Evolutionary conservation across 2,113 vertebrate genomes (phyloP).

Genomic region (Alexandromys fortis): DNA sequence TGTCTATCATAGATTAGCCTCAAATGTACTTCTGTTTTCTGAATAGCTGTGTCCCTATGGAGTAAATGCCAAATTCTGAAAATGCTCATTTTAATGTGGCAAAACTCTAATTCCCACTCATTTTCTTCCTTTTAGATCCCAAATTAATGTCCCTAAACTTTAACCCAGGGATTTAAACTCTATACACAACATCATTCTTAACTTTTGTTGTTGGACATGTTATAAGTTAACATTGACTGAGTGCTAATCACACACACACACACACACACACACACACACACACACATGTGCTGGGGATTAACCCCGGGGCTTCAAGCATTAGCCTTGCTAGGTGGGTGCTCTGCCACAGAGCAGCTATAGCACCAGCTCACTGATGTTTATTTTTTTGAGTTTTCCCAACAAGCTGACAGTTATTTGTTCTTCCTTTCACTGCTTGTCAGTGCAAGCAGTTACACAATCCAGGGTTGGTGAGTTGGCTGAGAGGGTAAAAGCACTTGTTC

Average conservation of each 20-base stretch:
- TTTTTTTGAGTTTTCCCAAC: background rate
- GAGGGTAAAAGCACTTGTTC: background rate
- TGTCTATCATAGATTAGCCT: background rate
- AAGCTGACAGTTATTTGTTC: background rate
- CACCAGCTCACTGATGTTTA: background rate
- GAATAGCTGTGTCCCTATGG: no score
- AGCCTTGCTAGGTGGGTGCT: background rate
- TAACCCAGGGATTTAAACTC: background rate
- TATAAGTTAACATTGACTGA: background rate
- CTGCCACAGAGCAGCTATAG: background rate
- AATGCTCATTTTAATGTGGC: background rate
- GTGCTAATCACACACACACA: background rate
- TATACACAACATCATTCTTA: background rate
- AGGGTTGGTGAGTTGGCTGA: background rate
- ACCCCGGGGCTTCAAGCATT: background rate
- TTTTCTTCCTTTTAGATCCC: background rate
- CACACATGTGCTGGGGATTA: background rate
- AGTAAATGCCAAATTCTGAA: background rate
- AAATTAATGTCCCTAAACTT: conserved; percentile 1
- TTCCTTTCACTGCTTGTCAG: background rate
- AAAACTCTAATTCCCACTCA: background rate
- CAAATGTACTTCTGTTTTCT: background rate
- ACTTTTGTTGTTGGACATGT: background rate
- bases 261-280: no score
- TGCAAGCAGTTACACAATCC: background rate